These are phyloP conservation scores for Crocallis elinguaria DNA, from an alignment of 2,888 invertebrate species.

Conservation along the genomic window DNA sequence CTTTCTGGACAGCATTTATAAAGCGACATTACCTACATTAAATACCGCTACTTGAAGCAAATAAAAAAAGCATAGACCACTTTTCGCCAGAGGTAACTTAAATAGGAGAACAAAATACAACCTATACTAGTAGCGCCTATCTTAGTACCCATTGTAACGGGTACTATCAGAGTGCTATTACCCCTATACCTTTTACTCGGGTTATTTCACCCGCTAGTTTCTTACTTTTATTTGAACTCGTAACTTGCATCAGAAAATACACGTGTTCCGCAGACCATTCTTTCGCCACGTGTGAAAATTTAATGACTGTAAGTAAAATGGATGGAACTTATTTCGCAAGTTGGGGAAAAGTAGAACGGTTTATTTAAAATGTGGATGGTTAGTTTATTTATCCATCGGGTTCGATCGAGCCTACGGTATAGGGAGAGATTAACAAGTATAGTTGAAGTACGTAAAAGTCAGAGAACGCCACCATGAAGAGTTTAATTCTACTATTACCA, in stretches of 20 bases:
- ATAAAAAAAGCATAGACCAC: slow-evolving; percentile 8
- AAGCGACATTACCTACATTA: not conserved
- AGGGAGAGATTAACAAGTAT: too few relatives aligned
- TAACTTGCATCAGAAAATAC: slow-evolving; percentile 44
- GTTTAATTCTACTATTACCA: too few relatives aligned
- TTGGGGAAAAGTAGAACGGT: too few relatives aligned
- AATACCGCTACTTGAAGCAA: not conserved
- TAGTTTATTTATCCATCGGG: too few relatives aligned
- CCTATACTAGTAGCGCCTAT: slow-evolving; percentile 18
- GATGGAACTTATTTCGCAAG: slow-evolving; percentile 23
- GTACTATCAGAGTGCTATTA: slow-evolving; percentile 37
- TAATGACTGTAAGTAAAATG: slow-evolving; percentile 50
- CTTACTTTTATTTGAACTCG: slow-evolving; percentile 42
- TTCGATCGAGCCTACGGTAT: too few relatives aligned
- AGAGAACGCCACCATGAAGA: too few relatives aligned
- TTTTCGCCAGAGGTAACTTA: not conserved
- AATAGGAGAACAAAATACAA: slow-evolving; percentile 3
- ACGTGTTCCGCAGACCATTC: slow-evolving; percentile 33
- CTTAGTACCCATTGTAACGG: slow-evolving; percentile 24
- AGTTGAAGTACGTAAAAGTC: too few relatives aligned
- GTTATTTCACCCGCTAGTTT: slow-evolving; percentile 32
- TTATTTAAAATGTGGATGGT: too few relatives aligned
- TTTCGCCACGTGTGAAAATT: slow-evolving; percentile 54
- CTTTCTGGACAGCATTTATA: not conserved
- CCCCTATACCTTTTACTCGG: slow-evolving; percentile 27